These are phyloP conservation scores for Dinomys branickii DNA, from an alignment of 2,113 vertebrate species.

Conservation along the genomic window DNA sequence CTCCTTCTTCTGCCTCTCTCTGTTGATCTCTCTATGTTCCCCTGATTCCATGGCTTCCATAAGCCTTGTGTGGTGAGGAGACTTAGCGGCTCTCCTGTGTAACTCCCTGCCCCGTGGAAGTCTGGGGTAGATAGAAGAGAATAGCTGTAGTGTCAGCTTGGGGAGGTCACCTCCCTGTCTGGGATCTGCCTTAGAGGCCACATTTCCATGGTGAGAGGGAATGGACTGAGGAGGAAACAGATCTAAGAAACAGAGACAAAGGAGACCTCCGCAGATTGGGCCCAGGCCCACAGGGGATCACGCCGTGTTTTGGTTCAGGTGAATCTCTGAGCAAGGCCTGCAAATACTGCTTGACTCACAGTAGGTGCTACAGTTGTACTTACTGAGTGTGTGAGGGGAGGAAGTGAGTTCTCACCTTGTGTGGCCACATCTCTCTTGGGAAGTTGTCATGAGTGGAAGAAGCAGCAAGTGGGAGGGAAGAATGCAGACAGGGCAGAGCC, in stretches of 20 bases:
- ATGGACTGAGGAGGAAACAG: neutral
- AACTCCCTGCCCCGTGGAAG: neutral
- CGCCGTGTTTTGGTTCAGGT: neutral
- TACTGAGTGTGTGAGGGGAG: neutral
- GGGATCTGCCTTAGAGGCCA: neutral
- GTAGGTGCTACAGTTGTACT: neutral
- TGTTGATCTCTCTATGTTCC: fast-evolving
- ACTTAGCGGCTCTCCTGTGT: neutral
- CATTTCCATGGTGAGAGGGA: neutral
- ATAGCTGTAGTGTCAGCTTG: neutral
- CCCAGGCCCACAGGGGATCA: neutral
- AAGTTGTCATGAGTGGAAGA: neutral
- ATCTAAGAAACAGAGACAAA: neutral
- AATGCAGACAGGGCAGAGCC: neutral
- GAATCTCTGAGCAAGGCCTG: neutral
- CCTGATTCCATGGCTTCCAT: too few species aligned
- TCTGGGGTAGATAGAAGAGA: neutral
- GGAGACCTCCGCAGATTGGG: neutral
- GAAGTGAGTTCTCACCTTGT: neutral
- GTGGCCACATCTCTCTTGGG: neutral
- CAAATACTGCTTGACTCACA: neutral
- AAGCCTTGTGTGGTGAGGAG: neutral
- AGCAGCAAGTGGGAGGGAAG: too few species aligned
- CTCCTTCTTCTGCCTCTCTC: fast-evolving
- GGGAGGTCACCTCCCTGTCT: neutral